Evolutionary conservation across 2,888 invertebrate genomes (phyloP).

Genomic region (Notodonta dromedarius): DNA sequence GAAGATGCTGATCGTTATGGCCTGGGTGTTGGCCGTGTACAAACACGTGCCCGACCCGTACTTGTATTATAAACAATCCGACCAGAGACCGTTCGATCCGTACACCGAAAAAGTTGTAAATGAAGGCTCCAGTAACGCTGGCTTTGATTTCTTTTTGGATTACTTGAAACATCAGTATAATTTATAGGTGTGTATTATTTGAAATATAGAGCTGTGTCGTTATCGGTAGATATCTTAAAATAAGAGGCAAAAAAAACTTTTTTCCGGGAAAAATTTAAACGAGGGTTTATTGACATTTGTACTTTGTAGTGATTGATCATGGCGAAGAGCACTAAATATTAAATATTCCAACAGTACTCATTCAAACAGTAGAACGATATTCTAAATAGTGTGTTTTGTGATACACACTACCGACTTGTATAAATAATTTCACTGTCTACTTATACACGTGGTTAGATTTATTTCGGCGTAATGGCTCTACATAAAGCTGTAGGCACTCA

Average conservation of each 20-base stretch:
- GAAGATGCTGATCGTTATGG: slow-evolving; percentile 66
- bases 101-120: slow-evolving; percentile 13
- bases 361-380: too few species aligned
- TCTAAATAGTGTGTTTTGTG: too few species aligned
- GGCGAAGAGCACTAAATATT: too few species aligned
- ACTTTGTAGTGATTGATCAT: too few species aligned
- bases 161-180: slow-evolving; percentile 22
- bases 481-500: neutral
- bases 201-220: neutral
- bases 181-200: slow-evolving; percentile 6
- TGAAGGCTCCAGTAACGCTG: neutral
- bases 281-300: too few species aligned
- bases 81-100: slow-evolving; percentile 10
- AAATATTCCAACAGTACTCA: too few species aligned
- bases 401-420: too few species aligned
- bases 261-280: too few species aligned
- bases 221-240: too few species aligned
- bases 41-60: slow-evolving; percentile 68
- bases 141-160: slow-evolving; percentile 16
- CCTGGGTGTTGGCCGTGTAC: slow-evolving; percentile 65
- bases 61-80: slow-evolving; percentile 47
- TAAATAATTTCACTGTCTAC: neutral
- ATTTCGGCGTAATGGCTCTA: neutral
- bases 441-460: neutral
- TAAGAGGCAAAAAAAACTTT: too few species aligned